phyloP scores from a whole-genome alignment of 2,797 vertebrate genomes.

The Avahi laniger region DNA sequence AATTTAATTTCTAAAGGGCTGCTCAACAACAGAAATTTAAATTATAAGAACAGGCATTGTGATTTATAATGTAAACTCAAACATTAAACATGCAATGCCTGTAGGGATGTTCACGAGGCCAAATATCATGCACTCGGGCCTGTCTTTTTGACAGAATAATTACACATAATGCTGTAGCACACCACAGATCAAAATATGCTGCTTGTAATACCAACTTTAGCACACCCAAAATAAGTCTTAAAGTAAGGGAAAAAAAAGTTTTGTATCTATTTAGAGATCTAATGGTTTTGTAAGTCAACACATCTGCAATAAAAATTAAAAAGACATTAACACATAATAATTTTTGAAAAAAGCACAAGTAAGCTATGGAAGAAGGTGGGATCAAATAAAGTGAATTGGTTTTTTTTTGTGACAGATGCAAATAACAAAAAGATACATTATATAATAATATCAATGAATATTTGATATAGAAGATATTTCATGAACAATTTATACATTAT shows the following conservation, averaged over 20 bases:
- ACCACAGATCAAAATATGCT: neutral
- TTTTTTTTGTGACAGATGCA: neutral
- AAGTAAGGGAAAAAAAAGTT: neutral
- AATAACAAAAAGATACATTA: neutral
- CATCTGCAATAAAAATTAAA: neutral
- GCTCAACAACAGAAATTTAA: conserved; percentile 65
- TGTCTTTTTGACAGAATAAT: conserved; percentile 55
- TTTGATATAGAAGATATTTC: neutral
- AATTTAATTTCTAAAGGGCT: conserved; percentile 60
- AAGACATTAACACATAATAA: neutral
- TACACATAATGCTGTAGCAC: neutral
- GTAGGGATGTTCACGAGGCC: conserved; percentile 64
- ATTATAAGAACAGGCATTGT: conserved; percentile 69
- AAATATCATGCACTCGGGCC: conserved; percentile 46
- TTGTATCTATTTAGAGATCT: neutral
- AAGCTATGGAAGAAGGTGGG: neutral
- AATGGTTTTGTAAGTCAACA: neutral
- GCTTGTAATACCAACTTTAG: neutral
- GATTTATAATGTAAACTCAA: conserved; percentile 79
- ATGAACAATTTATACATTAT: neutral
- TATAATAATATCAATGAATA: neutral
- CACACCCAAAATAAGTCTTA: neutral
- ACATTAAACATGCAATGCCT: conserved; percentile 64
- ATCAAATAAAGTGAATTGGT: neutral
- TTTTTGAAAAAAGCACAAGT: neutral